These are phyloP conservation scores for Corbicula japonica DNA, from an alignment of 2,888 invertebrate species.

Conservation along the genomic window DNA sequence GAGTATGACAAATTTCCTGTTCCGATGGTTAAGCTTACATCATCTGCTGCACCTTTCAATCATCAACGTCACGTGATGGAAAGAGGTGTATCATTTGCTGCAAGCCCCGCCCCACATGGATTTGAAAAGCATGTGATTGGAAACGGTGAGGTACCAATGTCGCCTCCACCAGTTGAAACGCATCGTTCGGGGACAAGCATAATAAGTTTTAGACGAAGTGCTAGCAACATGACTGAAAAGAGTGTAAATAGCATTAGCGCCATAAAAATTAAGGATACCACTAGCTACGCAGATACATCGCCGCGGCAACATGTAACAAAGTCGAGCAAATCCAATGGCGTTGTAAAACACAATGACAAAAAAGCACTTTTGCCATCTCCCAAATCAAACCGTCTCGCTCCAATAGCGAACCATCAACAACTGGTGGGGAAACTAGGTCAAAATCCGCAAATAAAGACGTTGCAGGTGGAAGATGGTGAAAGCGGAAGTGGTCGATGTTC, in stretches of 20 bases:
- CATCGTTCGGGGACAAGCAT: constrained; percentile 36
- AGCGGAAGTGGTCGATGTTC: neutral
- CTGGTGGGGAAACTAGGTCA: constrained; percentile 8
- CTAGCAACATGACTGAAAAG: constrained; percentile 17
- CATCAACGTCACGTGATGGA: constrained; percentile 56
- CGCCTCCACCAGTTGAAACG: constrained; percentile 32
- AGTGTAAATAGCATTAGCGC: constrained; percentile 21
- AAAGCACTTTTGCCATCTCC: no score
- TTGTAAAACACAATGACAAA: no score
- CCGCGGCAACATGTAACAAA: no score
- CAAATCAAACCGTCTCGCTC: constrained; percentile 7
- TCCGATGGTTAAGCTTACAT: constrained; percentile 16
- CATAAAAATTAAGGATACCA: constrained; percentile 22
- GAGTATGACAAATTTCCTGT: neutral
- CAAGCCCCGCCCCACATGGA: constrained; percentile 52
- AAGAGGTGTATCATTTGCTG: constrained; percentile 20
- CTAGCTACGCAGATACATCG: no score
- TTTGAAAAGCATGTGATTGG: constrained; percentile 29
- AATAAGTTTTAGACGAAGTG: constrained; percentile 35
- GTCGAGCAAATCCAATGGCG: no score
- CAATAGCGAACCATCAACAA: constrained; percentile 14
- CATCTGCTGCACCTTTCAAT: constrained; percentile 41
- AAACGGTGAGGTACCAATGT: constrained; percentile 11
- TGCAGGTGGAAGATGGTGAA: neutral
- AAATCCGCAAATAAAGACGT: no score